These are phyloP conservation scores for Toxotes chatareus DNA, from an alignment of 2,113 vertebrate genomes.

Conservation along the genomic window DNA sequence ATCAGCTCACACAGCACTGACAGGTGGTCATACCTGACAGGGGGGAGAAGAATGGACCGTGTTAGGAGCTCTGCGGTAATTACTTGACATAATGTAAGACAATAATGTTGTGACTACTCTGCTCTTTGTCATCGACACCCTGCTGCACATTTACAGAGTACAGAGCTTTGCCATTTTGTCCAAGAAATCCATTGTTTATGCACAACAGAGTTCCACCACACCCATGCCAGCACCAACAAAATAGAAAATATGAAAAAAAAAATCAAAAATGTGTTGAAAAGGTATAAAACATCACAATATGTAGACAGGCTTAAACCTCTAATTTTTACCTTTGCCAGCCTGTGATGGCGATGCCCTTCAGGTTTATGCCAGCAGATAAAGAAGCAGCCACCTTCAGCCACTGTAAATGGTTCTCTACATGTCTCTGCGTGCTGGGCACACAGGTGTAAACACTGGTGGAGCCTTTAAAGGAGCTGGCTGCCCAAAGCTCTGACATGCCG, in stretches of 20 bases:
- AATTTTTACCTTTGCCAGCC: slow-evolving; percentile 94
- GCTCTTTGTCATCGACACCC: too few species aligned
- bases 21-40: slow-evolving; percentile 93
- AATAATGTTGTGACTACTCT: too few species aligned
- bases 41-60: neutral
- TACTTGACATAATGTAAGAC: neutral
- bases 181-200: too few species aligned
- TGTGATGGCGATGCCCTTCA: slow-evolving; percentile 91
- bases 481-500: slow-evolving; percentile 90
- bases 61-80: neutral
- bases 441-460: slow-evolving; percentile 89
- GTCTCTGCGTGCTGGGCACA: slow-evolving; percentile 87
- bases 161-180: too few species aligned
- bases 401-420: slow-evolving; percentile 90
- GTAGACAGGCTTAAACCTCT: neutral
- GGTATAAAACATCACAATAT: neutral
- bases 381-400: slow-evolving; percentile 91
- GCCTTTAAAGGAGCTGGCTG: slow-evolving; percentile 96
- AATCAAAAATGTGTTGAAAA: neutral
- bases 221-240: neutral
- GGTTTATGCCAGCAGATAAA: slow-evolving; percentile 69
- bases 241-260: neutral
- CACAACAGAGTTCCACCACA: neutral
- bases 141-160: too few species aligned
- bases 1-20: slow-evolving; percentile 96